Evolutionary conservation across 1,140 invertebrate genomes (phyloP).

Genomic region (Microvelia longipes): DNA sequence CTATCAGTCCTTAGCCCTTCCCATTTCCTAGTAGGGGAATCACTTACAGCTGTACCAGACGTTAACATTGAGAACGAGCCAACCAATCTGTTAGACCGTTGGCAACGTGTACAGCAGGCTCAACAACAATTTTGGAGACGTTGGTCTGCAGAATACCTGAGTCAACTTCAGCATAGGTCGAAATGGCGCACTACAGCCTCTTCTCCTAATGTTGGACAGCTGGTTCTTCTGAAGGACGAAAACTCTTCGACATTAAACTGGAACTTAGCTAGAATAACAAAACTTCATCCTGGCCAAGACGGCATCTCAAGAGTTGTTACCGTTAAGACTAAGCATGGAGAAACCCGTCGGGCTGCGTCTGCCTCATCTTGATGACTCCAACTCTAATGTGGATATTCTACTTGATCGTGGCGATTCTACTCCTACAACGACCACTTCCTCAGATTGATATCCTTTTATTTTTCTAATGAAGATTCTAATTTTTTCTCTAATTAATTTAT

Average conservation of each 20-base stretch:
- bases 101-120: slow-evolving; percentile 15
- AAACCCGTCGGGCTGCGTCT: neutral
- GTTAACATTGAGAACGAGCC: slow-evolving; percentile 19
- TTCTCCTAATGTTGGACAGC: neutral
- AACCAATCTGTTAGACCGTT: slow-evolving; percentile 5
- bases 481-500: no score
- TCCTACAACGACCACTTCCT: no score
- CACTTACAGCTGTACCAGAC: slow-evolving; percentile 26
- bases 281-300: neutral
- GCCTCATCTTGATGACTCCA: no score
- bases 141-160: slow-evolving; percentile 14
- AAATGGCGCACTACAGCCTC: slow-evolving; percentile 7
- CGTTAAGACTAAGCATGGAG: neutral
- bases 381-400: no score
- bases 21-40: slow-evolving; percentile 23
- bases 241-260: neutral
- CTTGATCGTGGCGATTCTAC: no score
- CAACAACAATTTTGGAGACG: slow-evolving; percentile 25
- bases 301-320: neutral
- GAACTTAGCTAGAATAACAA: neutral
- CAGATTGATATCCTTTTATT: no score
- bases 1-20: slow-evolving; percentile 20
- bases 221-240: neutral
- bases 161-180: slow-evolving; percentile 4
- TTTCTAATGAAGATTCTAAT: no score